A percentile compares a stretch with the other conserved stretches of the same genome.
These are phyloP conservation scores for Cataglyphis albicans DNA, from an alignment of 2,888 invertebrate genomes.

Conservation along the genomic window DNA sequence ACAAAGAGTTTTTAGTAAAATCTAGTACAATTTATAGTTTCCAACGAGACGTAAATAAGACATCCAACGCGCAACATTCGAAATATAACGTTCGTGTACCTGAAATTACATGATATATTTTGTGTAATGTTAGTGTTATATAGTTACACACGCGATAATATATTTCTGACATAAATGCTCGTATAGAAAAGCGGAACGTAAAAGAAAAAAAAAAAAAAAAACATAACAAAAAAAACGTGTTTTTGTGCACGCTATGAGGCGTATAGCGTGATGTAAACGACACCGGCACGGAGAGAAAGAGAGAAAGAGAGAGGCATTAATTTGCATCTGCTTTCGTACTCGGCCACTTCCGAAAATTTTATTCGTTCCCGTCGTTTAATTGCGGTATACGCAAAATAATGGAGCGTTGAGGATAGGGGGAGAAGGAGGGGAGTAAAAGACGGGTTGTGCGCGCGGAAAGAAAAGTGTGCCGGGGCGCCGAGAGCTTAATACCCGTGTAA, in stretches of 20 bases:
- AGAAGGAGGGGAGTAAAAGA: constrained; percentile 43
- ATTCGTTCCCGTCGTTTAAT: constrained; percentile 30
- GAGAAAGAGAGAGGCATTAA: constrained; percentile 4
- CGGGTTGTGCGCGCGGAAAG: constrained; percentile 18
- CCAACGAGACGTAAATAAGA: neutral
- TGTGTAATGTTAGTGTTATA: neutral
- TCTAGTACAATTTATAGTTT: neutral
- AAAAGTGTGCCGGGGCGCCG: constrained; percentile 63
- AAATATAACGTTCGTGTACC: neutral
- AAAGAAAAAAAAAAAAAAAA: neutral
- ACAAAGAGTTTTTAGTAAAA: neutral
- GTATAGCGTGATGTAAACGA: constrained; percentile 27
- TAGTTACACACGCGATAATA: constrained; percentile 6
- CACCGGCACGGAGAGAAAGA: neutral
- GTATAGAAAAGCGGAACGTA: constrained; percentile 4
- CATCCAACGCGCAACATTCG: neutral
- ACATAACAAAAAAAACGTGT: neutral
- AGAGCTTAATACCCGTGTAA: constrained; percentile 66
- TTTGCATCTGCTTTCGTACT: constrained; percentile 43
- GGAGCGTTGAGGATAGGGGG: neutral
- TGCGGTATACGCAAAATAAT: constrained; percentile 43
- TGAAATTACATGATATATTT: neutral
- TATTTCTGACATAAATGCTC: constrained; percentile 23
- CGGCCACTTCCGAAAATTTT: constrained; percentile 42
- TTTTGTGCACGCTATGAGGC: constrained; percentile 16